These are phyloP conservation scores for Epizoanthus ramosus DNA, from an alignment of 92 coral and sea anemone genomes.

Conservation along the genomic window DNA sequence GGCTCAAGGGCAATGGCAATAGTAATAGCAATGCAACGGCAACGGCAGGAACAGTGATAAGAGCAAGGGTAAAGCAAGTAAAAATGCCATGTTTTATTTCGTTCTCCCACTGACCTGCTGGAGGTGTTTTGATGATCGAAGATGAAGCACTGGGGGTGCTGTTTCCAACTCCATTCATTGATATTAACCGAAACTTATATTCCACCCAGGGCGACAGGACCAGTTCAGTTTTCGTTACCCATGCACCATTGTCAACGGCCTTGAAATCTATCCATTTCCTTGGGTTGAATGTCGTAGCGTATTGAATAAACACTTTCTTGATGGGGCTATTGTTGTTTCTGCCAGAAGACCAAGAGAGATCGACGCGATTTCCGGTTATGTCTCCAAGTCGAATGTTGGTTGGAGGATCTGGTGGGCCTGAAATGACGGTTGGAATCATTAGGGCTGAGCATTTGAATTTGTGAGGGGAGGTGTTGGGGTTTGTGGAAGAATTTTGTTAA, in stretches of 20 bases:
- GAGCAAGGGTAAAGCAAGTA: too few relatives aligned
- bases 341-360: conserved; percentile 83
- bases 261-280: conserved; percentile 59
- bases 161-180: conserved; percentile 77
- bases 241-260: conserved; percentile 48
- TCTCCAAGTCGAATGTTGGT: conserved; percentile 51
- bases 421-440: not conserved
- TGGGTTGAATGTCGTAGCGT: conserved; percentile 64
- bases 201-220: conserved; percentile 89
- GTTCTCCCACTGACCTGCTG: conserved; percentile 72
- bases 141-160: conserved; percentile 74
- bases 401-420: conserved; percentile 95
- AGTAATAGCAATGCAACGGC: too few relatives aligned
- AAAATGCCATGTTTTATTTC: too few relatives aligned
- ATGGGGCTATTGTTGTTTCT: conserved; percentile 73
- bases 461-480: too few relatives aligned
- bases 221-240: conserved; percentile 58
- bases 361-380: conserved; percentile 49
- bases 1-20: not conserved
- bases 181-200: conserved; percentile 76
- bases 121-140: conserved; percentile 72
- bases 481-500: too few relatives aligned
- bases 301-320: conserved; percentile 66
- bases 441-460: too few relatives aligned
- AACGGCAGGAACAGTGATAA: too few relatives aligned